Percentiles rank a stretch among this genome's conserved stretches.
Conservation (phyloP, 2,888 invertebrate genomes). For the Sarcophaga variegata region DNA sequence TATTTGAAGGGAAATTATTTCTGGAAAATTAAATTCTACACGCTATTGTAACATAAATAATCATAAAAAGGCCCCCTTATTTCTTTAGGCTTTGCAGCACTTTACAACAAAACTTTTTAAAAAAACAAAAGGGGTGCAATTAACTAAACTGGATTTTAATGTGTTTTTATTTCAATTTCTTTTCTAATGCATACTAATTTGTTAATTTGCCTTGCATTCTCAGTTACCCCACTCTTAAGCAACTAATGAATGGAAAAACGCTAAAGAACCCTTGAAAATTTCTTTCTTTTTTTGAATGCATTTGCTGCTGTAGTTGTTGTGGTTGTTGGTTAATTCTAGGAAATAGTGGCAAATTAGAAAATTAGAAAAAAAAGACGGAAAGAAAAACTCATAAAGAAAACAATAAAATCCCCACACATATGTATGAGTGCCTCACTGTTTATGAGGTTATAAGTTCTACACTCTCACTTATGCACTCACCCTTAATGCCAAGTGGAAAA, state of each 20-base stretch:
- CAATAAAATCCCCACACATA: background rate
- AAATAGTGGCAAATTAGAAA: conserved; percentile 49
- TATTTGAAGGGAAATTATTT: background rate
- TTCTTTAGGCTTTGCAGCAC: background rate
- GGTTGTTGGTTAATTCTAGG: conserved; percentile 25
- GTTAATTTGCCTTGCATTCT: conserved; percentile 27
- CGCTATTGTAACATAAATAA: conserved; percentile 60
- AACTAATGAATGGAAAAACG: conserved; percentile 38
- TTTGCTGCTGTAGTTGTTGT: background rate
- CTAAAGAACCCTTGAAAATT: conserved; percentile 39
- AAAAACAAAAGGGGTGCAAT: conserved; percentile 48
- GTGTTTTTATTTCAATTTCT: background rate
- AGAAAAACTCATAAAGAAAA: background rate
- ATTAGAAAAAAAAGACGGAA: background rate
- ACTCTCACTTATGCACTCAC: conserved; percentile 23
- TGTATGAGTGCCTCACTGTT: background rate
- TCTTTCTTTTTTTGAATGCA: background rate
- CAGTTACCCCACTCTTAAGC: background rate
- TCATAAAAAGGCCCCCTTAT: conserved; percentile 12
- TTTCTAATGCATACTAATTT: conserved; percentile 28
- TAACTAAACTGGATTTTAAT: conserved; percentile 45
- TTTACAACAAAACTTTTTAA: background rate
- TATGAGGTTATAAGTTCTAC: conserved; percentile 14
- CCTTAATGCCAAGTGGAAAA: conserved; percentile 28
- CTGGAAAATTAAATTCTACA: conserved; percentile 44